Evolutionary conservation across 1,140 invertebrate genomes (phyloP), one percentile per base, ranked within the genome.

Genomic region (Scaptomyza pallida): DNA sequence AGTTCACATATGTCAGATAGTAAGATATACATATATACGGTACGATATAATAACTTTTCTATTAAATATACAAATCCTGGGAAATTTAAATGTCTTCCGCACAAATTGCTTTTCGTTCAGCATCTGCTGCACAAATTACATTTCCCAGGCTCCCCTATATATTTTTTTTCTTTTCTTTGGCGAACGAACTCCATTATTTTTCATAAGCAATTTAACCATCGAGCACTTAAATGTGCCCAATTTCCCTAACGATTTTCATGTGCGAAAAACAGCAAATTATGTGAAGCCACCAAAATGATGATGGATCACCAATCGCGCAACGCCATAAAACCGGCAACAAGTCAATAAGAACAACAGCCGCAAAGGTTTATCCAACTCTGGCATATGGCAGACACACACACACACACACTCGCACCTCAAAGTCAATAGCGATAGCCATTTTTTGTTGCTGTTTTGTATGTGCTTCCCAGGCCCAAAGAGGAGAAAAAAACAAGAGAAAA

Each of bases 241-340:
- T 78, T 83, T 79, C 59, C 61, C 72, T 37, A 67, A 48, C 76
- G 55, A 75, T 79, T 85, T 83, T 83, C 75, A 75, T 72, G 59
- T 48, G 72, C 75, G 47, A 60, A 63, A 81, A 78, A 85, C 72
- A 62, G 75, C 67, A 86, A 85, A 77, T 80, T 86, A 86, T 80
- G 72, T 51, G 51, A 56, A 51, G 50, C 69, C 70, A 50, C 63
- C 69, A 67, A 51, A 86, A 85, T 86, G 69, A 85, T 85, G 81
- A 85, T 85, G 81, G 81, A 85, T 85, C 77, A 81, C 81, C 80
- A 85, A 85, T 86, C 77, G 80, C 26, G 57, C 64, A 74, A 74
- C 81, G 81, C 81, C 81, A 86, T 86, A 77, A 85, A 85, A 74
- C 55, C 55, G 81, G 82, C 81, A 85, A 88, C 77, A 81, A 86